Conservation (phyloP, 2,797 vertebrate genomes). For the Centropyge bicolor region DNA sequence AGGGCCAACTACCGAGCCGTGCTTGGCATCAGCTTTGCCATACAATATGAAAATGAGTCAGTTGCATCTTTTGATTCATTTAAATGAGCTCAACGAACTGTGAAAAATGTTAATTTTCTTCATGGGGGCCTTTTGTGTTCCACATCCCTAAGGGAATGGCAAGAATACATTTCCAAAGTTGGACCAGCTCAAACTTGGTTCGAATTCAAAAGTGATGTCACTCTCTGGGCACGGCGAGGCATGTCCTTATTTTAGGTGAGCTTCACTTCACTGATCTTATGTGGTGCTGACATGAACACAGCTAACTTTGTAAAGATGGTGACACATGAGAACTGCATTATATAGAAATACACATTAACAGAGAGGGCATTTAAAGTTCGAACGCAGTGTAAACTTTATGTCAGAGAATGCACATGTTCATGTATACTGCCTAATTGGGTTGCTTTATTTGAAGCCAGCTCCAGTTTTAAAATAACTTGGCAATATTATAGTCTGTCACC, state of each 20-base stretch:
- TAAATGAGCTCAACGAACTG: slow-evolving; percentile 81
- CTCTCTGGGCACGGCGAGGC: slow-evolving; percentile 33
- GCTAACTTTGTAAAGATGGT: slow-evolving; percentile 6
- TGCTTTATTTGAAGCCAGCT: not conserved
- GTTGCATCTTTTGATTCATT: slow-evolving; percentile 80
- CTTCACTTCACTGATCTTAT: slow-evolving; percentile 32
- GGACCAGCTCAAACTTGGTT: slow-evolving; percentile 61
- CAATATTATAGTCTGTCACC: not conserved
- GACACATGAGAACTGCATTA: not conserved
- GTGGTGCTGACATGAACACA: not conserved
- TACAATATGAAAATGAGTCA: slow-evolving; percentile 71
- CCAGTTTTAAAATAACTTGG: slow-evolving; percentile 6
- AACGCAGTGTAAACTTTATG: slow-evolving; percentile 2
- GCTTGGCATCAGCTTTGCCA: slow-evolving; percentile 53
- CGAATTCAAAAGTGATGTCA: slow-evolving; percentile 64
- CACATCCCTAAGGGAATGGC: slow-evolving; percentile 70
- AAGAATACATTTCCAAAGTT: slow-evolving; percentile 72
- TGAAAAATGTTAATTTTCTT: slow-evolving; percentile 82
- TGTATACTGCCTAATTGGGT: not conserved
- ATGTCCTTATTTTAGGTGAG: slow-evolving; percentile 48
- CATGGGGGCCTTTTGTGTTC: slow-evolving; percentile 76
- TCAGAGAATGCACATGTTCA: not conserved
- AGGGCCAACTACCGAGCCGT: slow-evolving; percentile 28
- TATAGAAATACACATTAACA: slow-evolving; percentile 11
- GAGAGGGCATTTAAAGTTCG: not conserved